phyloP scores from a whole-genome alignment of 2,888 invertebrate genomes.

The Onchidella celtica region DNA sequence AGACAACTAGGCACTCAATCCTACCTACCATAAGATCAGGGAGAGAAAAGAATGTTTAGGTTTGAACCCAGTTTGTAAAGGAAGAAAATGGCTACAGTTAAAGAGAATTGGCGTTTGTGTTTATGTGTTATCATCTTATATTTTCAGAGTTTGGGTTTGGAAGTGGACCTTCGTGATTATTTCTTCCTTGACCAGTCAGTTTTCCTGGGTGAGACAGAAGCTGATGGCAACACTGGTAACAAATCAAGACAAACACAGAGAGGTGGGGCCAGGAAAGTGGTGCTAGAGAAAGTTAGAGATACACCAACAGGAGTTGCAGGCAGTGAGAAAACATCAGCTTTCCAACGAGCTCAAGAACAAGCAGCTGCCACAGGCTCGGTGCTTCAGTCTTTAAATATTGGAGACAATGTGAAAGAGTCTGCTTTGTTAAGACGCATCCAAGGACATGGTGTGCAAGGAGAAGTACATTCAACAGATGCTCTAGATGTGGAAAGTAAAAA shows the following conservation, averaged over 20 bases:
- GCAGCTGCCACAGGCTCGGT: background rate
- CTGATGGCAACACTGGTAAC: background rate
- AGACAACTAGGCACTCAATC: too few species aligned
- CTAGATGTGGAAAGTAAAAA: background rate
- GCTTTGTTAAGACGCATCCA: constrained; percentile 32
- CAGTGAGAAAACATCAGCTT: background rate
- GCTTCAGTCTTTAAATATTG: constrained; percentile 14
- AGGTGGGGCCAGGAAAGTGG: background rate
- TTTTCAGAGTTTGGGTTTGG: constrained; percentile 73
- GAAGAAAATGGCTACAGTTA: too few species aligned
- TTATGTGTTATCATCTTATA: too few species aligned
- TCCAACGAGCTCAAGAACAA: constrained; percentile 10
- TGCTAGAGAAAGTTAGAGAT: background rate
- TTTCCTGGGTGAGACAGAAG: constrained; percentile 15
- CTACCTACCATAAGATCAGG: too few species aligned
- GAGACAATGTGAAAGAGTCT: constrained; percentile 25
- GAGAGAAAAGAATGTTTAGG: too few species aligned
- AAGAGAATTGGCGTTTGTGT: too few species aligned
- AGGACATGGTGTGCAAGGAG: background rate
- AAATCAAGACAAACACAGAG: background rate
- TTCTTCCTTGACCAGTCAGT: constrained; percentile 41
- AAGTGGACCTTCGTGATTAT: constrained; percentile 65
- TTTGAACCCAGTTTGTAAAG: too few species aligned
- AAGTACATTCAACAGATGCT: background rate
- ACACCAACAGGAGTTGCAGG: background rate